Evolutionary conservation across 2,797 vertebrate genomes (phyloP), one percentile per base, ranked within the genome.

Genomic region (Labroides dimidiatus): DNA sequence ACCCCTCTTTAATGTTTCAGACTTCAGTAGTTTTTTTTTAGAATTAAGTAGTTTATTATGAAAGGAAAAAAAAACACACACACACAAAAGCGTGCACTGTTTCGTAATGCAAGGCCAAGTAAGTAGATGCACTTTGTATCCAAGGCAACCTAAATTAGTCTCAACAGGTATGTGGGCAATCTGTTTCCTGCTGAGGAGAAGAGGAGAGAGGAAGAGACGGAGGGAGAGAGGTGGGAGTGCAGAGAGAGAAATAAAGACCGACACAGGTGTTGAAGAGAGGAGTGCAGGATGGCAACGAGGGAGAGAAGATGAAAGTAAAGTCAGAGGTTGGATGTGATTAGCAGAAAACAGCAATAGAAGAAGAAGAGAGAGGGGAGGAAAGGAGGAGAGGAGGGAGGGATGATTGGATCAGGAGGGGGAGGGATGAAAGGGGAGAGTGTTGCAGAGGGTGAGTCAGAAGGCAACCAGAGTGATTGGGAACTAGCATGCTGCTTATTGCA

Each of bases 121-220:
- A 77, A 45, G 16, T 17, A 19, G 71, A 77, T 77, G 84, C 39
- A 1, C 76, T 70, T 39, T 51, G 87, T 90, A 84, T 84, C 89
- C 87, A 87, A 57, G 90, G 85, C 76, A 91, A 91, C 89, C 68
- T 77, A 73, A 85, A 86, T 91, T 71, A 82, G 67, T 67, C 73
- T 69, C 81, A 80, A 84, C 64, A 74, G 82, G 76, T 84, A 69
- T 84, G 79, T 78, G 65, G 79, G 51, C 75, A 71, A 76, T 59
- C 65, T 53, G 45, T 75, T 23, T 83, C 50, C 36, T 2, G 53
- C 59, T 42, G 67, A 69, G 44, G 69, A 69, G 72, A 69, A 58
- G 53, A 47, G 57, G 7, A 54, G 42, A 45, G 48, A 48, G 72
- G 49, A 42, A 49, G 44, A 44, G 72, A 55, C 37, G 33, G 68